Percentiles rank a stretch among this genome's conserved stretches.
Conservation (phyloP, 1,140 invertebrate species). For the Acromyrmex heyeri region DNA sequence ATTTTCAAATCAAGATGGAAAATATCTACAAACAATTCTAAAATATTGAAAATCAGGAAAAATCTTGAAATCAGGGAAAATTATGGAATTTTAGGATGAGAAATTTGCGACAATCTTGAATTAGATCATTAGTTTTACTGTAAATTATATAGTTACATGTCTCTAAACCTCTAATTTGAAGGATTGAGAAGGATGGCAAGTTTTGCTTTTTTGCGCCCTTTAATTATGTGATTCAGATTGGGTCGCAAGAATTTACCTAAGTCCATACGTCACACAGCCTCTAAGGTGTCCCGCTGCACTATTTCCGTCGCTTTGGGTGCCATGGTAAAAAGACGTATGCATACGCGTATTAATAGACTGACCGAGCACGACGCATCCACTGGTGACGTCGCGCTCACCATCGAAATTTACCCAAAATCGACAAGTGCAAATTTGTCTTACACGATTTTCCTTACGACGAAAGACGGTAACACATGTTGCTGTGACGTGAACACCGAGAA, state of each 20-base stretch:
- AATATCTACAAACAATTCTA: too few species aligned
- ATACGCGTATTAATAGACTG: constrained; percentile 74
- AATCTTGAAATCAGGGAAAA: too few species aligned
- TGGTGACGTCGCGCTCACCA: constrained; percentile 66
- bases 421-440: constrained; percentile 64
- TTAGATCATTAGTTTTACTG: not conserved
- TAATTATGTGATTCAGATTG: constrained; percentile 26
- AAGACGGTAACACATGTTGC: constrained; percentile 33
- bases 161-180: not conserved
- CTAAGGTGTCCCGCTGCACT: constrained; percentile 74
- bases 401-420: constrained; percentile 71
- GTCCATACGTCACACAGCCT: constrained; percentile 56
- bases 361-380: constrained; percentile 66
- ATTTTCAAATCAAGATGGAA: too few species aligned
- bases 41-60: too few species aligned
- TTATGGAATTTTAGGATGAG: too few species aligned
- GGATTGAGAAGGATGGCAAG: not conserved
- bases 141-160: not conserved
- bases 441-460: constrained; percentile 52
- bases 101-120: too few species aligned
- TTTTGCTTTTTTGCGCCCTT: not conserved
- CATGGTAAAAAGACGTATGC: constrained; percentile 72
- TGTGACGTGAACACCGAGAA: not conserved
- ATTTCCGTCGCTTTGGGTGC: constrained; percentile 74
- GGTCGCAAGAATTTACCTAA: constrained; percentile 48